A percentile compares a stretch with the other conserved stretches of the same genome.
These are phyloP conservation scores for Epinotia ramella DNA, from an alignment of 2,888 invertebrate genomes.

Conservation along the genomic window DNA sequence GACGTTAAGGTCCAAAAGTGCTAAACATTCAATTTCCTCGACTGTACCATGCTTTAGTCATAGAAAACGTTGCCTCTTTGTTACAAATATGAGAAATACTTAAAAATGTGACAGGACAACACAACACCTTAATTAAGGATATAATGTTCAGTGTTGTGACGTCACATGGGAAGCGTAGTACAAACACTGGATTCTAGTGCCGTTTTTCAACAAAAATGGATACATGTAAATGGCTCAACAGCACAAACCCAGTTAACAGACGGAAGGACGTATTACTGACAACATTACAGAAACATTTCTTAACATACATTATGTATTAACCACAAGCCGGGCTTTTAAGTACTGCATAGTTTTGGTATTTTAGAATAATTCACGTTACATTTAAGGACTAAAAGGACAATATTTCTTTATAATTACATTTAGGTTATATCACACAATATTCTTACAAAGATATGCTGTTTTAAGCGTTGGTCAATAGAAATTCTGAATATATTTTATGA, in stretches of 20 bases:
- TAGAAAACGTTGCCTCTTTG: slow-evolving; percentile 43
- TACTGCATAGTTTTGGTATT: slow-evolving; percentile 58
- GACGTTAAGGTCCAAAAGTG: no score
- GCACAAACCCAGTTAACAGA: slow-evolving; percentile 49
- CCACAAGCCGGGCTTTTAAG: slow-evolving; percentile 56
- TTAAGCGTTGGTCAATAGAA: slow-evolving; percentile 82
- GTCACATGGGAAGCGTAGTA: slow-evolving; percentile 18
- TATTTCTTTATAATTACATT: slow-evolving; percentile 74
- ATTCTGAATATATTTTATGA: slow-evolving; percentile 62
- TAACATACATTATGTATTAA: slow-evolving; percentile 55
- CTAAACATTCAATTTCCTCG: no score
- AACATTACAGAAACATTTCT: slow-evolving; percentile 64
- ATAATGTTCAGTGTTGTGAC: slow-evolving; percentile 4
- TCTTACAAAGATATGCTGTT: slow-evolving; percentile 83
- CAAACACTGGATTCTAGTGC: slow-evolving; percentile 25
- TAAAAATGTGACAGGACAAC: slow-evolving; percentile 22
- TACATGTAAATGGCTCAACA: slow-evolving; percentile 47
- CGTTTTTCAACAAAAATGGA: slow-evolving; percentile 25
- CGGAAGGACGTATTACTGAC: slow-evolving; percentile 69
- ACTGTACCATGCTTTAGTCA: slow-evolving; percentile 38
- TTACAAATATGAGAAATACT: slow-evolving; percentile 10
- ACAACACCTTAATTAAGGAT: background rate
- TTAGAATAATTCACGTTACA: slow-evolving; percentile 42
- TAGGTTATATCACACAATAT: slow-evolving; percentile 84
- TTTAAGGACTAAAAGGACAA: slow-evolving; percentile 73